Evolutionary conservation across 2,888 invertebrate genomes (phyloP).

Genomic region (Scaptomyza polygonia): DNA sequence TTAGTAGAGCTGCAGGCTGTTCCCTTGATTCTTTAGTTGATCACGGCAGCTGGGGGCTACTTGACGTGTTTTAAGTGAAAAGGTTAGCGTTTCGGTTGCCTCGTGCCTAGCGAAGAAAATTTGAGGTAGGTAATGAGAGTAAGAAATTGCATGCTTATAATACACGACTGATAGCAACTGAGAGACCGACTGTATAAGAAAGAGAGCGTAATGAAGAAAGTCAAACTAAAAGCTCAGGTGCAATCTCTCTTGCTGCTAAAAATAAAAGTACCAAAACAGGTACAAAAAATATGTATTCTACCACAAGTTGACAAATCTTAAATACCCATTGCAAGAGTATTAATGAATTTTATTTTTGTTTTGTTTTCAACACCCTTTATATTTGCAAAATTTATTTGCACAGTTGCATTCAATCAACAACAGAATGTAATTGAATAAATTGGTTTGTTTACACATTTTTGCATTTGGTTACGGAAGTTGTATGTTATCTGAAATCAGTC

Average conservation of each 20-base stretch:
- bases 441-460: not conserved
- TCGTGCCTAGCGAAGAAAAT: not conserved
- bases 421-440: constrained; percentile 6
- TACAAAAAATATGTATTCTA: not conserved
- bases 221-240: constrained; percentile 5
- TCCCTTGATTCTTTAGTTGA: constrained; percentile 29
- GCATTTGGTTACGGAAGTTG: constrained; percentile 4
- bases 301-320: not conserved
- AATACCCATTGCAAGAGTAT: not conserved
- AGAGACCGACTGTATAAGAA: not conserved
- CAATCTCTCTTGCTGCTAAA: not conserved
- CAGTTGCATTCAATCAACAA: constrained; percentile 1
- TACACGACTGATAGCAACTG: not conserved
- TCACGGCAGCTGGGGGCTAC: constrained; percentile 29
- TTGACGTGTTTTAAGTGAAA: constrained; percentile 4
- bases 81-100: not conserved
- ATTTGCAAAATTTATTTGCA: not conserved
- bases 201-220: not conserved
- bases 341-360: not conserved
- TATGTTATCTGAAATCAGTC: constrained; percentile 7
- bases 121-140: constrained; percentile 28
- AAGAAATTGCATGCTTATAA: constrained; percentile 2
- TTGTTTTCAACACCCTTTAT: not conserved
- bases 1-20: constrained; percentile 5
- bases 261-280: not conserved